A percentile compares a stretch with the other conserved stretches of the same genome.
Evolutionary conservation across 1,140 invertebrate species (phyloP).

Genomic region (Plutomurus gul): DNA sequence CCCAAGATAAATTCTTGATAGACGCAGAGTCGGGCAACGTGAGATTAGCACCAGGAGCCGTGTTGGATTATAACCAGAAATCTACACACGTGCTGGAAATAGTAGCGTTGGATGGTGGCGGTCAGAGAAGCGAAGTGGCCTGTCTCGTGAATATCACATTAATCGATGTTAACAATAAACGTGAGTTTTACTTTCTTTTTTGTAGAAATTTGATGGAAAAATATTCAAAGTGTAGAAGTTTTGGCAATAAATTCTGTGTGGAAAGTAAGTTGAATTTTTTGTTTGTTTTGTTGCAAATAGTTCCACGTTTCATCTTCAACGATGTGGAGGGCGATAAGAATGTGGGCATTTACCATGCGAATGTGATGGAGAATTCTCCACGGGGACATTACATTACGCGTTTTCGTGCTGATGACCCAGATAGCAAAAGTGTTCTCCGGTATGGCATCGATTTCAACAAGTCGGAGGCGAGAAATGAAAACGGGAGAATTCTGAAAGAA

Average conservation of each 20-base stretch:
- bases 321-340: slow-evolving; percentile 64
- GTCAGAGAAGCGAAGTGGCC: slow-evolving; percentile 70
- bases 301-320: slow-evolving; percentile 71
- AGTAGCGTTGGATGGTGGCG: slow-evolving; percentile 82
- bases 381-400: slow-evolving; percentile 46
- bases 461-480: slow-evolving; percentile 79
- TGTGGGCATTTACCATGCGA: slow-evolving; percentile 49
- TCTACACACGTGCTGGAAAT: slow-evolving; percentile 60
- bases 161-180: slow-evolving; percentile 88
- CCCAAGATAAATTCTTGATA: slow-evolving; percentile 89
- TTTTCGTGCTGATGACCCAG: slow-evolving; percentile 76
- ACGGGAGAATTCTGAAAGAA: slow-evolving; percentile 65
- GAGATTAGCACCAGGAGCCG: slow-evolving; percentile 80
- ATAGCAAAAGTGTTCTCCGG: slow-evolving; percentile 73
- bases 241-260: too few relatives aligned
- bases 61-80: slow-evolving; percentile 73
- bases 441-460: slow-evolving; percentile 64
- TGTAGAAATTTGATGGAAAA: neutral
- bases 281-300: neutral
- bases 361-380: slow-evolving; percentile 45
- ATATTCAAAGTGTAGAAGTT: too few relatives aligned
- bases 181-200: neutral
- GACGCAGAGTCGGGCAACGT: slow-evolving; percentile 80
- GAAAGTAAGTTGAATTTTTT: neutral
- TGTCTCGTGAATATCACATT: slow-evolving; percentile 82